Conservation (phyloP, 53 echinoderm and acorn worm genomes). For the Zoroaster sp. region DNA sequence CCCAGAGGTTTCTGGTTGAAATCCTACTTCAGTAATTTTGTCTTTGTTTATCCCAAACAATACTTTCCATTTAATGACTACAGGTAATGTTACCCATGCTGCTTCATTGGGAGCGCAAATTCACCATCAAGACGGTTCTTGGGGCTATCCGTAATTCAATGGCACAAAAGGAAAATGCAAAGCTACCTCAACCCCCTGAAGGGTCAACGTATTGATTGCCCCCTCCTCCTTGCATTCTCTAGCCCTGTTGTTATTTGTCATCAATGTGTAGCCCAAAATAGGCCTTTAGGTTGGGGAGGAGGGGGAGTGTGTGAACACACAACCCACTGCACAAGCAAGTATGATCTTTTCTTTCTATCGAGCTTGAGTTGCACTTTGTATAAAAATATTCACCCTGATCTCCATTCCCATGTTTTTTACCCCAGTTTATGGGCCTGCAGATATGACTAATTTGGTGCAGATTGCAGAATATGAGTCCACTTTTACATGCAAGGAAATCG, state of each 20-base stretch:
- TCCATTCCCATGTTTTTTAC: too few relatives aligned
- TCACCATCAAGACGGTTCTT: constrained; percentile 78
- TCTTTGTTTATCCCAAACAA: background rate
- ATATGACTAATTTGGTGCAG: too few relatives aligned
- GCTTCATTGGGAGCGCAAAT: constrained; percentile 59
- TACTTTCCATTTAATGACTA: background rate
- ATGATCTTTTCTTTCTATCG: too few relatives aligned
- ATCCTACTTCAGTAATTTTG: background rate
- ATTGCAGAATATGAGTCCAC: too few relatives aligned
- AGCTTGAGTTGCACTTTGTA: too few relatives aligned
- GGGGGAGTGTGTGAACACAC: too few relatives aligned
- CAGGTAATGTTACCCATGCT: constrained; percentile 61
- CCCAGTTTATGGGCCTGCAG: too few relatives aligned
- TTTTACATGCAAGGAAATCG: too few relatives aligned
- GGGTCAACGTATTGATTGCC: constrained; percentile 42
- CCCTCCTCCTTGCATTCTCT: background rate
- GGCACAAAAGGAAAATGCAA: constrained; percentile 70
- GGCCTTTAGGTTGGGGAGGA: too few relatives aligned
- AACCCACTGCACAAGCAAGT: too few relatives aligned
- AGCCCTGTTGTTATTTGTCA: background rate
- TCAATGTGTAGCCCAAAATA: background rate
- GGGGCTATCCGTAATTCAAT: constrained; percentile 51
- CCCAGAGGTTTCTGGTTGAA: too few relatives aligned
- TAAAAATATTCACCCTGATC: too few relatives aligned
- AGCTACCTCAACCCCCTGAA: constrained; percentile 86